Evolutionary conservation across 2,113 vertebrate genomes (phyloP).

Genomic region (Coptodon rendalli): DNA sequence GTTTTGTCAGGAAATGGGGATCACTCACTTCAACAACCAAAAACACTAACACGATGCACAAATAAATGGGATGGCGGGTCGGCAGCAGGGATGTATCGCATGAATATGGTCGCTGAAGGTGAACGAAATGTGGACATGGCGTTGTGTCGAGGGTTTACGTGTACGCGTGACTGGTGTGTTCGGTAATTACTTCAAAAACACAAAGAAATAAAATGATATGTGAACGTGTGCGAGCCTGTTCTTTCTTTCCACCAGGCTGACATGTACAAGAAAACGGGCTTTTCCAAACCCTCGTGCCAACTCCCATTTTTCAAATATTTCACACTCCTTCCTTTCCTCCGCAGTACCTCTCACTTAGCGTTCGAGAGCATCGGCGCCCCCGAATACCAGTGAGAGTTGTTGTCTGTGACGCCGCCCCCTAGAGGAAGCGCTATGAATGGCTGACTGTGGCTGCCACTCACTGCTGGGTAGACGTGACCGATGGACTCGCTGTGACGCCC

Average conservation of each 20-base stretch:
- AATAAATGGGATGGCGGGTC: neutral
- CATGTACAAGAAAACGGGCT: neutral
- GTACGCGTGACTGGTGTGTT: neutral
- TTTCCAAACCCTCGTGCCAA: neutral
- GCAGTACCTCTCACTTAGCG: slow-evolving; percentile 58
- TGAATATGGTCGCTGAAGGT: slow-evolving; percentile 6
- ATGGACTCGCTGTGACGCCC: slow-evolving; percentile 85
- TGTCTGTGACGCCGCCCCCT: slow-evolving; percentile 70
- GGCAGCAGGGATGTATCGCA: neutral
- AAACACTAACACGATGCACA: neutral
- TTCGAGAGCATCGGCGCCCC: slow-evolving; percentile 68
- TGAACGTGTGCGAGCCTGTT: slow-evolving; percentile 24
- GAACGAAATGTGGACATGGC: neutral
- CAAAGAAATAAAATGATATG: neutral
- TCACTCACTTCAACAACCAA: neutral
- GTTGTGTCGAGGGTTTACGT: neutral
- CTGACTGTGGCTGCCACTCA: slow-evolving; percentile 80
- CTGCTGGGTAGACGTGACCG: slow-evolving; percentile 94
- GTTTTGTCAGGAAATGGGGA: neutral
- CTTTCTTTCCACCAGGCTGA: slow-evolving; percentile 23
- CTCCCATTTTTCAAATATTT: neutral
- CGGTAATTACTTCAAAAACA: neutral
- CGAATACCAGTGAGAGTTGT: slow-evolving; percentile 76
- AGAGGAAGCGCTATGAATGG: slow-evolving; percentile 73
- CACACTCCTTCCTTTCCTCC: neutral